Conservation (phyloP, 1,140 invertebrate genomes). For the Fopius arisanus region DNA sequence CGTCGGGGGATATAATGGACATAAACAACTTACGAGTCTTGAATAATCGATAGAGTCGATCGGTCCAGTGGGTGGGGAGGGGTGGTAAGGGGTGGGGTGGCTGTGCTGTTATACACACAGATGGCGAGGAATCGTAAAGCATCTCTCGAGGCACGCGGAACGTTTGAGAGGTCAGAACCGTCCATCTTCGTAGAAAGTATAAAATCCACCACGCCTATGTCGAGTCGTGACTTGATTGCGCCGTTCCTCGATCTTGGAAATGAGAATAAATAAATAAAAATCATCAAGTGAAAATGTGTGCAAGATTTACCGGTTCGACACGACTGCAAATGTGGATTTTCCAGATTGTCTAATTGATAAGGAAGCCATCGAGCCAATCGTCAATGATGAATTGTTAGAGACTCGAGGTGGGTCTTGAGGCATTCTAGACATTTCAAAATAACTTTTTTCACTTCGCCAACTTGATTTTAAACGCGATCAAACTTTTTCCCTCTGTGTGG, state of each 20-base stretch:
- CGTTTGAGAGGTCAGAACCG: conserved; percentile 46
- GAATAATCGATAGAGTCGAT: conserved; percentile 35
- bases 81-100: neutral
- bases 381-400: no score
- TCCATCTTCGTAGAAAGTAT: conserved; percentile 45
- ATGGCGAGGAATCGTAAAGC: conserved; percentile 31
- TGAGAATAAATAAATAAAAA: neutral
- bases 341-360: neutral
- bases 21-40: conserved; percentile 24
- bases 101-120: conserved; percentile 21
- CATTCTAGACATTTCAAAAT: no score
- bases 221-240: conserved; percentile 52
- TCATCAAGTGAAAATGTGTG: conserved; percentile 3
- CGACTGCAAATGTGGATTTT: neutral
- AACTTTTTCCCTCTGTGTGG: no score
- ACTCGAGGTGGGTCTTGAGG: no score
- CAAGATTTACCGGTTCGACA: conserved; percentile 8
- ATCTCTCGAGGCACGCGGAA: conserved; percentile 24
- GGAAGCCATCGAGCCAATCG: no score
- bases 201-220: conserved; percentile 52
- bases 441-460: no score
- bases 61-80: conserved; percentile 16
- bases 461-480: no score
- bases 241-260: conserved; percentile 21
- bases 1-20: conserved; percentile 6